Evolutionary conservation across 1,140 invertebrate genomes (phyloP).

Genomic region (Rhopalosiphum padi): DNA sequence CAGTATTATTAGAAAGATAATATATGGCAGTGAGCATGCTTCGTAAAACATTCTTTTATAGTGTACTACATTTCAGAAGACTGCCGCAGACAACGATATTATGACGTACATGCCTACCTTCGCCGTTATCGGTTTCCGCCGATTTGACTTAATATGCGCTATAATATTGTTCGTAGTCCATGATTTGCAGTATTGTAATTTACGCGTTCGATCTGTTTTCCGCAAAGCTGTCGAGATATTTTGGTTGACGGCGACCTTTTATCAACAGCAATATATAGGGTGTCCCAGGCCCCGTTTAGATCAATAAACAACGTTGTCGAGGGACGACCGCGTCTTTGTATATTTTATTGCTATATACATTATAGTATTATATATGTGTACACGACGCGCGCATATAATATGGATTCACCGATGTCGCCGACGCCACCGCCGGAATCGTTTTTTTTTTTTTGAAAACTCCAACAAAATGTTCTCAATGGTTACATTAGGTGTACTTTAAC

Average conservation of each 20-base stretch:
- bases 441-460: neutral
- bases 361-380: neutral
- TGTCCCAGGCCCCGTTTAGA: neutral
- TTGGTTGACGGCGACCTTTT: neutral
- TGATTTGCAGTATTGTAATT: neutral
- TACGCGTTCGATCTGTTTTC: neutral
- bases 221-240: neutral
- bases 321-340: neutral
- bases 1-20: too few species aligned
- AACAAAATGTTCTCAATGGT: neutral
- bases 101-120: too few species aligned
- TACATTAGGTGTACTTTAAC: neutral
- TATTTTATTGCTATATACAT: neutral
- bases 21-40: too few species aligned
- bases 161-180: neutral
- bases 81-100: neutral
- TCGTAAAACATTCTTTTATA: too few species aligned
- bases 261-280: neutral
- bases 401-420: neutral
- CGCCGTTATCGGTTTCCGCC: neutral
- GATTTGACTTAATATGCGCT: too few species aligned
- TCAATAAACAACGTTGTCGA: constrained; percentile 21
- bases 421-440: neutral
- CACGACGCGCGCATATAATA: neutral
- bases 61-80: neutral